Percentiles rank a stretch among this genome's conserved stretches.
Conservation (phyloP, 1,140 invertebrate species). For the Leguminivora glycinivorella region DNA sequence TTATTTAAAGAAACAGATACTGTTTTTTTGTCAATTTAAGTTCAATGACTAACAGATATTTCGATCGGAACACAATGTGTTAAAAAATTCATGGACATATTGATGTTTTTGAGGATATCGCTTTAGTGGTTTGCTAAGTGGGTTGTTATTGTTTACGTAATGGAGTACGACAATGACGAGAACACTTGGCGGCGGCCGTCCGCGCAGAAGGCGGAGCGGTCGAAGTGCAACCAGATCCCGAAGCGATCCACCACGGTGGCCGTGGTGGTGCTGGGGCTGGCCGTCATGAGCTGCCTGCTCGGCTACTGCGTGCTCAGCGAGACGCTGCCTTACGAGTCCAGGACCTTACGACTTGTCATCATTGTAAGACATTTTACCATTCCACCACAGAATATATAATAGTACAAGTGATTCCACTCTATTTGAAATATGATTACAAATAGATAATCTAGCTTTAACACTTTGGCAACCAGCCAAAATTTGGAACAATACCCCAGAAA, state of each 20-base stretch:
- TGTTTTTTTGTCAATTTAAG: too few relatives aligned
- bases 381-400: too few relatives aligned
- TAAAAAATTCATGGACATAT: background rate
- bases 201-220: conserved; percentile 44
- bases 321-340: conserved; percentile 65
- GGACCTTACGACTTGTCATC: conserved; percentile 69
- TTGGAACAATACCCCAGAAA: too few relatives aligned
- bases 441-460: too few relatives aligned
- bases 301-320: conserved; percentile 72
- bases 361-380: conserved; percentile 59
- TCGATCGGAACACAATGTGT: background rate
- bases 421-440: too few relatives aligned
- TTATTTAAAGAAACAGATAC: too few relatives aligned
- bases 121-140: background rate
- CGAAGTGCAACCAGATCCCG: conserved; percentile 55
- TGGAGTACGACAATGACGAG: conserved; percentile 73
- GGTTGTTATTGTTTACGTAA: conserved; percentile 32
- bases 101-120: background rate
- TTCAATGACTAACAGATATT: too few relatives aligned
- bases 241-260: conserved; percentile 60
- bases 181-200: conserved; percentile 61
- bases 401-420: too few relatives aligned
- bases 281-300: conserved; percentile 68
- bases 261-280: conserved; percentile 65
- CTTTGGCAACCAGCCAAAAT: too few relatives aligned